Evolutionary conservation across 2,888 invertebrate species (phyloP), one percentile per base, ranked within the genome.

Genomic region (Eupeodes luniger): DNA sequence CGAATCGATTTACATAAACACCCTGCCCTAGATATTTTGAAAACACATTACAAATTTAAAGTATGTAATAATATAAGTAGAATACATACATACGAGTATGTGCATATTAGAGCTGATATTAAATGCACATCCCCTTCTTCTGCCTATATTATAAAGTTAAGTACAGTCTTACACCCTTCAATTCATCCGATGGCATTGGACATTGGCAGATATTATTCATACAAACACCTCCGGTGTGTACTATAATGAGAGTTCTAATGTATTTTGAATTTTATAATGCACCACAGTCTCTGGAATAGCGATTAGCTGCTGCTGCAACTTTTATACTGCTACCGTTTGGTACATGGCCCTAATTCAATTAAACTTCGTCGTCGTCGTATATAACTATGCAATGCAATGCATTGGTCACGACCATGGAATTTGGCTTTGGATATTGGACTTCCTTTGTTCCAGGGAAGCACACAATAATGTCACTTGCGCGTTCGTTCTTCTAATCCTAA

Each of bases 341-440:
- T 81, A 88, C 85, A 88, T 88, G 81, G 80, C 77, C 64, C 85
- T 88, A 84, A 84, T 84, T 76, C 76, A 76, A 84, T 80, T 79
- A 77, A 84, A 27, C 27, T 27, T 3, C 27, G 27, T 27, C 27
- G 27, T 27, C 27, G 27, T 75, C 64, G 62, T 75, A 79, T 75
- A 79, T 75, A 51, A 27, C 27, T 53, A 59, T 62, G 70, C 57
- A 57, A 51, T 49, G 47, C 36, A 72, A 44, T 70, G 59, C 59
- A 36, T 55, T 70, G 85, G 57, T 72, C 51, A 79, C 53, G 55
- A 76, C 64, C 57, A 66, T 81, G 72, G 64, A 57, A 70, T 69
- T 76, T 66, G 59, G 44, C 59, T 69, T 40, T 40, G 40, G 40
- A 40, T 27, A 27, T 69, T 67, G 61, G 62, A 80, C 72, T 74